These are phyloP conservation scores for Venturia canescens DNA, from an alignment of 1,140 invertebrate genomes.

Conservation along the genomic window DNA sequence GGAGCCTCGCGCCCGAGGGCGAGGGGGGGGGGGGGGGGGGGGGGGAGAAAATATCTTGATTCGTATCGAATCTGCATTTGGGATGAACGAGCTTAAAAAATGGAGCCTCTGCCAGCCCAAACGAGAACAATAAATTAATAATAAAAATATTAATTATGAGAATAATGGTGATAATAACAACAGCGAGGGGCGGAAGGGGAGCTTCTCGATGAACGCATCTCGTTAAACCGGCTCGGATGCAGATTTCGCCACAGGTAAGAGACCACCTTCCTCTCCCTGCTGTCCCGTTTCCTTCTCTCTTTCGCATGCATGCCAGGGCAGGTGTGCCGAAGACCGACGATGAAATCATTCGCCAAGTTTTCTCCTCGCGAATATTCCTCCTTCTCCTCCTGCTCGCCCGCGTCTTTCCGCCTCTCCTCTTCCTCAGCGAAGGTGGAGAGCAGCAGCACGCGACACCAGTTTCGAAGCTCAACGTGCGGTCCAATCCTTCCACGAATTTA, in stretches of 20 bases:
- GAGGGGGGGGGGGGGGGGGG: too few relatives aligned
- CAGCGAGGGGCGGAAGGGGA: too few relatives aligned
- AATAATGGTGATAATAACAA: conserved; percentile 1
- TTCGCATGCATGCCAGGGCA: neutral
- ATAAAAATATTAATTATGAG: neutral
- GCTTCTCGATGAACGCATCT: neutral
- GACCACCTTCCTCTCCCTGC: neutral
- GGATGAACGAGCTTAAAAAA: too few relatives aligned
- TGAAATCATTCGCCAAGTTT: conserved; percentile 24
- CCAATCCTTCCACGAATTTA: conserved; percentile 24
- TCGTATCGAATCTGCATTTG: too few relatives aligned
- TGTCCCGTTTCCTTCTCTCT: neutral
- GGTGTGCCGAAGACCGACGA: conserved; percentile 31
- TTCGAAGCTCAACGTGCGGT: conserved; percentile 19
- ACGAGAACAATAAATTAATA: too few relatives aligned
- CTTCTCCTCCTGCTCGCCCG: neutral
- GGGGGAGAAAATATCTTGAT: too few relatives aligned
- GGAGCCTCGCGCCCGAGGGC: too few relatives aligned
- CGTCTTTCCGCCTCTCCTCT: neutral
- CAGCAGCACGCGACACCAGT: conserved; percentile 5
- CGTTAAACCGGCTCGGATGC: neutral
- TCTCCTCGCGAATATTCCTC: neutral
- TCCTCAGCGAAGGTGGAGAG: neutral
- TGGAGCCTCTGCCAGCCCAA: too few relatives aligned
- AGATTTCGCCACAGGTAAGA: neutral